Conservation (phyloP, 2,888 invertebrate genomes). For the Nomada hirtipes region DNA sequence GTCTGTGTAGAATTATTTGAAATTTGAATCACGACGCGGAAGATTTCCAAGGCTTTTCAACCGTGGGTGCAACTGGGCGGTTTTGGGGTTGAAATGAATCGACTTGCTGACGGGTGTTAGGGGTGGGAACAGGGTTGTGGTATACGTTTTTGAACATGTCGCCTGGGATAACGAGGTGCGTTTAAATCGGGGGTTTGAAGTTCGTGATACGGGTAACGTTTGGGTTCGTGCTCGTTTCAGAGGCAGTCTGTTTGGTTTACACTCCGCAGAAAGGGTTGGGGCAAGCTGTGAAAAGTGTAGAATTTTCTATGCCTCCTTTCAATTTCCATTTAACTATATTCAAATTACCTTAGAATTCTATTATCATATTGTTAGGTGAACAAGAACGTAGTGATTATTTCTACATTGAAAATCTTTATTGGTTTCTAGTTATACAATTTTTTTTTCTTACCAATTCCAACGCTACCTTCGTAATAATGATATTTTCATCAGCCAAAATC, state of each 20-base stretch:
- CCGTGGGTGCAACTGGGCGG: neutral
- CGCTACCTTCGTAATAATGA: too few relatives aligned
- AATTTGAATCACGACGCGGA: neutral
- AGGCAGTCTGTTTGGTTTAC: neutral
- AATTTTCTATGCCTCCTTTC: neutral
- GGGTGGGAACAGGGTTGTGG: neutral
- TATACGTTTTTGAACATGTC: neutral
- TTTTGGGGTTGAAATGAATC: neutral
- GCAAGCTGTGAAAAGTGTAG: too few relatives aligned
- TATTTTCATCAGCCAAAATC: too few relatives aligned
- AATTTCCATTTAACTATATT: too few relatives aligned
- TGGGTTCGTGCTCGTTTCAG: neutral
- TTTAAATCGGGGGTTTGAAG: neutral
- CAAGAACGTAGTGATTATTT: too few relatives aligned
- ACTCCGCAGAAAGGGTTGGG: too few relatives aligned
- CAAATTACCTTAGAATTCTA: too few relatives aligned
- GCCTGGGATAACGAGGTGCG: conserved; percentile 11
- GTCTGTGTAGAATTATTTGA: neutral
- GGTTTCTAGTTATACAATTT: too few relatives aligned
- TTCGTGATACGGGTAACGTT: neutral
- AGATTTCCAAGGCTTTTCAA: neutral
- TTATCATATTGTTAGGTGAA: too few relatives aligned
- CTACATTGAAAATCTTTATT: too few relatives aligned
- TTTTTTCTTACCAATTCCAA: too few relatives aligned
- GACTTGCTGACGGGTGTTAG: neutral